A percentile compares a stretch with the other conserved stretches of the same genome.
Evolutionary conservation across 2,797 vertebrate species (phyloP).

Genomic region (Acanthopagrus latus): DNA sequence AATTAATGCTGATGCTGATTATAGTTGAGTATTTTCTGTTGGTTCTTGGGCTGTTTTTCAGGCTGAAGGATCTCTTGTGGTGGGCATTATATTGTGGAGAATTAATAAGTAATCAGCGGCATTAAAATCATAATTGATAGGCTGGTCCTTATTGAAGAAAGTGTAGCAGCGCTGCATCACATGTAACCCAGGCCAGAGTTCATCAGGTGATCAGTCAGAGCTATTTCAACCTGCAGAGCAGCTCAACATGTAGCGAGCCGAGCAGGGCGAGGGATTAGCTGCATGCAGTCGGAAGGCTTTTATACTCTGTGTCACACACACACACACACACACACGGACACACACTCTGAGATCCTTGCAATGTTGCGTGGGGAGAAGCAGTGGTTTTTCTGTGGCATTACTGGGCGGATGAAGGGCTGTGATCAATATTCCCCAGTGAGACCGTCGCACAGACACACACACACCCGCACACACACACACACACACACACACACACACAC

Average conservation of each 20-base stretch:
- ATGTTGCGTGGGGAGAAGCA: conserved; percentile 40
- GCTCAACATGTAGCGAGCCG: conserved; percentile 21
- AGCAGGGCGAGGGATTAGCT: conserved; percentile 31
- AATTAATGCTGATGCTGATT: neutral
- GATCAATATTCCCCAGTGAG: conserved; percentile 62
- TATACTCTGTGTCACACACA: neutral
- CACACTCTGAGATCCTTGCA: neutral
- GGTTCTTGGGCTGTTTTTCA: neutral
- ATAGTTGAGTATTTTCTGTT: neutral
- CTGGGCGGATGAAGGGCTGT: conserved; percentile 42
- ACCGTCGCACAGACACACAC: conserved; percentile 21
- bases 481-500: no score
- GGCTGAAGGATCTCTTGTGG: neutral
- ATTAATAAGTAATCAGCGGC: neutral
- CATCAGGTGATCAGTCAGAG: conserved; percentile 4
- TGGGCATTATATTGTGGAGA: neutral
- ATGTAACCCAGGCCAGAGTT: neutral
- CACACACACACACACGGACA: conserved; percentile 12
- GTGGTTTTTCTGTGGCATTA: conserved; percentile 41
- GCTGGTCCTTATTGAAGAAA: neutral
- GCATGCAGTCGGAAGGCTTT: conserved; percentile 24
- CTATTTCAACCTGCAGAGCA: conserved; percentile 18
- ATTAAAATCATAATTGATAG: neutral
- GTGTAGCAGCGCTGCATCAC: neutral
- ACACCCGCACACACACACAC: no score